Conservation (phyloP, 2,113 vertebrate genomes). For the Oryzias javanicus region DNA sequence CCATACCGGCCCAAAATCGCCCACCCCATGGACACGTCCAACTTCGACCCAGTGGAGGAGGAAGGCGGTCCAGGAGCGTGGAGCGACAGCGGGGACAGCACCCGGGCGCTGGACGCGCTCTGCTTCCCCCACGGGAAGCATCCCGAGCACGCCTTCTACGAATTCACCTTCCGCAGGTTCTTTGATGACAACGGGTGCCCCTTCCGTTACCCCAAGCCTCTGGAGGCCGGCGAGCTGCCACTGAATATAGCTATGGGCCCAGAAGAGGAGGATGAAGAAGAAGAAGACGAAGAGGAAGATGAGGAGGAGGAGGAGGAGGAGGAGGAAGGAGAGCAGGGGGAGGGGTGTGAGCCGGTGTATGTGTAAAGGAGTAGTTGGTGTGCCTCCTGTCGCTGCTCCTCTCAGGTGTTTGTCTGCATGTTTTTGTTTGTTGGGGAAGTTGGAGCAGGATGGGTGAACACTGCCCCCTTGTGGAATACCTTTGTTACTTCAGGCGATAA, state of each 20-base stretch:
- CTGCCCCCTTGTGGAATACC: conserved; percentile 48
- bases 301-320: conserved; percentile 66
- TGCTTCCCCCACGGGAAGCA: conserved; percentile 85
- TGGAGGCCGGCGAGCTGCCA: conserved; percentile 57
- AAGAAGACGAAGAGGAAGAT: conserved; percentile 55
- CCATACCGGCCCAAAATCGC: conserved; percentile 94
- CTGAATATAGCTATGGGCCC: conserved; percentile 34
- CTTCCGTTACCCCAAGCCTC: conserved; percentile 93
- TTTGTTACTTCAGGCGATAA: conserved; percentile 24
- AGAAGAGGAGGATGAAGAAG: conserved; percentile 44
- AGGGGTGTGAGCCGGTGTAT: conserved; percentile 94
- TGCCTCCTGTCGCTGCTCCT: conserved; percentile 18
- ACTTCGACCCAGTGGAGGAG: conserved; percentile 97
- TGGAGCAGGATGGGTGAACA: conserved; percentile 38
- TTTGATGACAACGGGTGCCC: conserved; percentile 97
- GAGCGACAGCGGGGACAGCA: conserved; percentile 87
- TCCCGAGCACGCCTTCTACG: conserved; percentile 96
- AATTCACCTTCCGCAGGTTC: conserved; percentile 98
- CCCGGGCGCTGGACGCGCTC: conserved; percentile 85
- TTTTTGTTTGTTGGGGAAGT: conserved; percentile 20
- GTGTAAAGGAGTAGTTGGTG: conserved; percentile 75
- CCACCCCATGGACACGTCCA: conserved; percentile 99
- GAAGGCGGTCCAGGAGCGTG: conserved; percentile 85
- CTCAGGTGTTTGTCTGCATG: conserved; percentile 21
- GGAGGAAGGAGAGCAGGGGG: conserved; percentile 77